phyloP scores from a whole-genome alignment of 2,888 invertebrate genomes.

The Rhodophaea formosa region DNA sequence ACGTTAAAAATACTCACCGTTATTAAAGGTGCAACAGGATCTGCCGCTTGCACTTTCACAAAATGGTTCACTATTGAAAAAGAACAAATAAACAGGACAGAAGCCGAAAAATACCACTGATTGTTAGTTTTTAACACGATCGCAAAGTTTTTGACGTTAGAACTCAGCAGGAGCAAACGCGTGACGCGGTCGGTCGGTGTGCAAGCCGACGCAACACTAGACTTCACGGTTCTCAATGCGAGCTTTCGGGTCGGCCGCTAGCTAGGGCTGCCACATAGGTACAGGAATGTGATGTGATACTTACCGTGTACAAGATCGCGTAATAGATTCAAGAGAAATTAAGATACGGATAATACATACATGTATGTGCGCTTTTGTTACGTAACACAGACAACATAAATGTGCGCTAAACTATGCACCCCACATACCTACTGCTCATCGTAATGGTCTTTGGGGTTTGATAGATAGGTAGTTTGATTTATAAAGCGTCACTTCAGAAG shows the following conservation, averaged over 20 bases:
- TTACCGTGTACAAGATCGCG: too few relatives aligned
- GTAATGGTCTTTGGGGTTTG: too few relatives aligned
- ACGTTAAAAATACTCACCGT: slow-evolving; percentile 65
- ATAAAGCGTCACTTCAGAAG: too few relatives aligned
- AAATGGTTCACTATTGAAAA: slow-evolving; percentile 56
- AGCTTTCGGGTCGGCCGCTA: slow-evolving; percentile 53
- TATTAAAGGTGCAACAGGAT: slow-evolving; percentile 74
- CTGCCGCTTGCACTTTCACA: slow-evolving; percentile 66
- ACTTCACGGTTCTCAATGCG: slow-evolving; percentile 29
- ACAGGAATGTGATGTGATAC: too few relatives aligned
- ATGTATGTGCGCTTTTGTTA: too few relatives aligned
- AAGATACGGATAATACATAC: too few relatives aligned
- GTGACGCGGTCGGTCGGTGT: slow-evolving; percentile 53
- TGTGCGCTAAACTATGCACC: too few relatives aligned
- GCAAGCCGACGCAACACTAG: slow-evolving; percentile 71
- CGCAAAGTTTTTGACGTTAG: slow-evolving; percentile 71
- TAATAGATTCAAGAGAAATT: too few relatives aligned
- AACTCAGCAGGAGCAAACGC: slow-evolving; percentile 39
- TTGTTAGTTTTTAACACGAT: slow-evolving; percentile 31
- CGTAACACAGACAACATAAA: too few relatives aligned
- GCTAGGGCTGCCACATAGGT: too few relatives aligned
- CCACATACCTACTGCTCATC: too few relatives aligned
- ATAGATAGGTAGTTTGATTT: too few relatives aligned
- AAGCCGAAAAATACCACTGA: not conserved
- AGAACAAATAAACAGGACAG: slow-evolving; percentile 11